phyloP scores from a whole-genome alignment of 2,888 invertebrate genomes.

The Ormia ochracea region DNA sequence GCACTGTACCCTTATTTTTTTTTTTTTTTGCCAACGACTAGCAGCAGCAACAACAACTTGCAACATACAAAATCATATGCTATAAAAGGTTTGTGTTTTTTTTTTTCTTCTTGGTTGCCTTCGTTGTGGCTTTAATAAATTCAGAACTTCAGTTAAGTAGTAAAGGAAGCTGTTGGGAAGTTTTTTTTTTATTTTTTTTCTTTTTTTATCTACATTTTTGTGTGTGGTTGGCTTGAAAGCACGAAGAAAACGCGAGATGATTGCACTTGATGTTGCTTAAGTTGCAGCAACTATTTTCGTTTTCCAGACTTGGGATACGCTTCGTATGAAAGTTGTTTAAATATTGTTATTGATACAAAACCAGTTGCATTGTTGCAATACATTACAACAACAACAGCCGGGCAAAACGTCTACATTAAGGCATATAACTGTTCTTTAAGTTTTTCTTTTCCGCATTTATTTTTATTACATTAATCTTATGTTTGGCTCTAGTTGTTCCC shows the following conservation, averaged over 20 bases:
- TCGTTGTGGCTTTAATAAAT: constrained; percentile 24
- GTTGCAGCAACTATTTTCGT: constrained; percentile 13
- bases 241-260: constrained; percentile 53
- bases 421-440: constrained; percentile 61
- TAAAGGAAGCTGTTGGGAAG: constrained; percentile 49
- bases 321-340: constrained; percentile 37
- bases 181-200: neutral
- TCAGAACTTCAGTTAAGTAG: constrained; percentile 29
- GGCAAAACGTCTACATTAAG: constrained; percentile 54
- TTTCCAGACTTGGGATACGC: constrained; percentile 1
- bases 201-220: constrained; percentile 1
- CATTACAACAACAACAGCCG: constrained; percentile 27
- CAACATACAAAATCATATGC: constrained; percentile 27
- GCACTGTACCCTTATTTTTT: constrained; percentile 58
- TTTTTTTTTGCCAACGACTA: constrained; percentile 28
- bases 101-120: constrained; percentile 3
- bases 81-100: constrained; percentile 32
- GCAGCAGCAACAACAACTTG: constrained; percentile 36
- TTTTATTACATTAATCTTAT: constrained; percentile 18
- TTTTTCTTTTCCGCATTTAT: constrained; percentile 5
- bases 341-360: constrained; percentile 52
- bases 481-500: constrained; percentile 52
- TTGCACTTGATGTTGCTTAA: constrained; percentile 56
- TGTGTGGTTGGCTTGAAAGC: constrained; percentile 13
- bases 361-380: constrained; percentile 55